phyloP scores from a whole-genome alignment of 2,888 invertebrate genomes.

The Epinotia demarniana region DNA sequence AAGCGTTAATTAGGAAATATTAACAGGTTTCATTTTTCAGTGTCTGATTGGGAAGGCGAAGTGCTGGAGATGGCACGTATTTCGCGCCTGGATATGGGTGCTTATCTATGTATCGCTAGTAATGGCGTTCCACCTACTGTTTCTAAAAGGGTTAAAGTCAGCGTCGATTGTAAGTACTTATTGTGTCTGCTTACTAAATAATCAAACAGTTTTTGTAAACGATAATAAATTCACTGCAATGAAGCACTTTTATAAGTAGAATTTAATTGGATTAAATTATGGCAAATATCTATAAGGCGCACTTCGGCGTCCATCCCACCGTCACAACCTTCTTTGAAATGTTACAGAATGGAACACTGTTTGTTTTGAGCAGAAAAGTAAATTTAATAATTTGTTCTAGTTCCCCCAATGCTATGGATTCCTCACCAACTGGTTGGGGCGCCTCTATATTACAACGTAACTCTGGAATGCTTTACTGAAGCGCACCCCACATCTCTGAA shows the following conservation, averaged over 20 bases:
- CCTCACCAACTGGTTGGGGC: slow-evolving; percentile 95
- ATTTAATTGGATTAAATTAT: no score
- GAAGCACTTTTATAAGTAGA: no score
- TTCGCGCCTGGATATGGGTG: slow-evolving; percentile 95
- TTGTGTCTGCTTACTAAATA: neutral
- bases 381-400: slow-evolving; percentile 75
- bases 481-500: slow-evolving; percentile 96
- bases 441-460: slow-evolving; percentile 92
- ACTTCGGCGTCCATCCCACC: no score
- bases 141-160: slow-evolving; percentile 96
- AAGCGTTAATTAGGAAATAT: slow-evolving; percentile 43
- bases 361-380: neutral
- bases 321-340: no score
- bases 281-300: no score
- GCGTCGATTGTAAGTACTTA: slow-evolving; percentile 95
- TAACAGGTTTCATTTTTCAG: slow-evolving; percentile 76
- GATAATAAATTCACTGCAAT: no score
- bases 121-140: slow-evolving; percentile 96
- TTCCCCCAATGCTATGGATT: slow-evolving; percentile 96
- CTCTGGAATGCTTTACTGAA: slow-evolving; percentile 95
- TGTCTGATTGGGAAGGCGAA: slow-evolving; percentile 93
- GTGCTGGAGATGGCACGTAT: slow-evolving; percentile 93
- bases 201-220: no score
- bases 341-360: no score
- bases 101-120: slow-evolving; percentile 95